Conservation (phyloP, 2,113 vertebrate species). For the Sialia sialis region DNA sequence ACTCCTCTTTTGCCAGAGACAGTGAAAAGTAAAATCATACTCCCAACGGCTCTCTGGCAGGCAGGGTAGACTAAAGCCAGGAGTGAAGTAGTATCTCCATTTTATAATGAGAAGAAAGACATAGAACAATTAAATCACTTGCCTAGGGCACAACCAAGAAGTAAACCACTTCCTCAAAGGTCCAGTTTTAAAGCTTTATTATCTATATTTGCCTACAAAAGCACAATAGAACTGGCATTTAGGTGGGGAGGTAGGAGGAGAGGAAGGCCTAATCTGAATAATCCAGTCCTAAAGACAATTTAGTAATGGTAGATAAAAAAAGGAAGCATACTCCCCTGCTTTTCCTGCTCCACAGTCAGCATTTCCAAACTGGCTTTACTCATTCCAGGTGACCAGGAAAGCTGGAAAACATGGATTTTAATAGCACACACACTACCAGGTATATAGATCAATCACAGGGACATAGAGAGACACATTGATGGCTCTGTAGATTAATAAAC, state of each 20-base stretch:
- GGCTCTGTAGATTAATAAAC: constrained; percentile 15
- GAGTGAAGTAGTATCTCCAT: not conserved
- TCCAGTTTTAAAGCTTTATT: not conserved
- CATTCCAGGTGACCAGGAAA: not conserved
- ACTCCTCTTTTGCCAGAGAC: not conserved
- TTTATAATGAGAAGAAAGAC: not conserved
- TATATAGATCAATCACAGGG: not conserved
- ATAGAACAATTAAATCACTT: not conserved
- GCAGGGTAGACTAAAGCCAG: not conserved
- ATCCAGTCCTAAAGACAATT: not conserved
- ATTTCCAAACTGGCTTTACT: not conserved
- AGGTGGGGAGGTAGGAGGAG: not conserved
- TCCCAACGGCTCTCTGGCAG: not conserved
- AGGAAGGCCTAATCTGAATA: not conserved
- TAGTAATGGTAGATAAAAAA: not conserved
- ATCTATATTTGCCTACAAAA: not conserved
- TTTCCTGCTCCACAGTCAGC: not conserved
- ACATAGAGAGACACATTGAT: not conserved
- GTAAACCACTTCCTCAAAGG: not conserved
- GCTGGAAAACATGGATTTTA: not conserved
- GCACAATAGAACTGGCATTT: fast-evolving
- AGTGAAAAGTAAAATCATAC: not conserved
- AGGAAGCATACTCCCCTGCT: not conserved
- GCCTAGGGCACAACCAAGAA: not conserved
- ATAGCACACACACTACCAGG: not conserved